Evolutionary conservation across 2,888 invertebrate species (phyloP).

Genomic region (Hermaeophaga mercurialis): DNA sequence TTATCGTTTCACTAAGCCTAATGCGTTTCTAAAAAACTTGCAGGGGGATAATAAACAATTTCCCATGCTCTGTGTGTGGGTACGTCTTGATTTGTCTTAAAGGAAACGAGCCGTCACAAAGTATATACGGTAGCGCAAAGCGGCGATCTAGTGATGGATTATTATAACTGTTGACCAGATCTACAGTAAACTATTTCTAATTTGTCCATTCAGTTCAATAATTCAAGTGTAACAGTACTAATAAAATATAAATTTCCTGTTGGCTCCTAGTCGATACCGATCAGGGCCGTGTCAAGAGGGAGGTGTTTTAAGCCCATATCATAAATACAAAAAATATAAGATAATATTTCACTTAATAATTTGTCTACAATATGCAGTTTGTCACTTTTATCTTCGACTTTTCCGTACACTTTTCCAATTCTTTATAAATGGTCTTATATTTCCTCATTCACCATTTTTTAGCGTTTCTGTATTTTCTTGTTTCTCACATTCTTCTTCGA

Average conservation of each 20-base stretch:
- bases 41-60: background rate
- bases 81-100: background rate
- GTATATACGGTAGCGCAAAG: slow-evolving; percentile 3
- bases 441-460: too few relatives aligned
- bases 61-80: background rate
- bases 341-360: too few relatives aligned
- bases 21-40: too few relatives aligned
- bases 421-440: too few relatives aligned
- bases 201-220: slow-evolving; percentile 27
- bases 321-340: too few relatives aligned
- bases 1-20: too few relatives aligned
- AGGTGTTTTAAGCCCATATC: too few relatives aligned
- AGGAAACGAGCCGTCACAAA: background rate
- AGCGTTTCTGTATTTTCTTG: too few relatives aligned
- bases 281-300: background rate
- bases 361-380: too few relatives aligned
- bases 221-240: slow-evolving; percentile 28
- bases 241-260: slow-evolving; percentile 30
- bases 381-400: too few relatives aligned
- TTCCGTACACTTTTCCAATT: too few relatives aligned
- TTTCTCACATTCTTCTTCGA: too few relatives aligned
- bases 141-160: slow-evolving; percentile 6
- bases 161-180: slow-evolving; percentile 20
- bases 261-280: background rate
- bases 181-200: slow-evolving; percentile 22